A percentile compares a stretch with the other conserved stretches of the same genome.
phyloP scores from a whole-genome alignment of 2,113 vertebrate species.

The Murina feae region DNA sequence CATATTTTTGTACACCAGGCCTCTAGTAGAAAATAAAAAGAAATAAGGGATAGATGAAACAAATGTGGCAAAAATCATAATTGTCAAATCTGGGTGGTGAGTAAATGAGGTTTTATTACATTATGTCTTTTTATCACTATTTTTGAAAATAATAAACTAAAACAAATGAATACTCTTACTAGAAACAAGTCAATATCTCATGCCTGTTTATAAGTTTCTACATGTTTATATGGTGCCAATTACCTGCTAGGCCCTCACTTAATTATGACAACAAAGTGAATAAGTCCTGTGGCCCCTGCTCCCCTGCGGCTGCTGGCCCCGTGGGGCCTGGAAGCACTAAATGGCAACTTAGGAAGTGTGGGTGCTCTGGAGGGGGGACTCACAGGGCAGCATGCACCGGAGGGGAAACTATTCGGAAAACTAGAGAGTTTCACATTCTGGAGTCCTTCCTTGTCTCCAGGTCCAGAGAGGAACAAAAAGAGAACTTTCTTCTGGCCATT shows the following conservation, averaged over 20 bases:
- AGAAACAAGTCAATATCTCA: background rate
- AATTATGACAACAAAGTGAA: background rate
- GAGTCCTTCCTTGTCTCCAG: background rate
- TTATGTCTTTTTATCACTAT: background rate
- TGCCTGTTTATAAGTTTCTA: background rate
- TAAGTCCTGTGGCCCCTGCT: fast-evolving
- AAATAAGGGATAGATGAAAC: background rate
- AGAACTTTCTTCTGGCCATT: background rate
- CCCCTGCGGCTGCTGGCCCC: background rate
- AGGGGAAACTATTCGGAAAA: background rate
- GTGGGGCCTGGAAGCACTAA: background rate
- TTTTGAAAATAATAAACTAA: background rate
- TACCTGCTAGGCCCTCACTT: background rate
- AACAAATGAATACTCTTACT: background rate
- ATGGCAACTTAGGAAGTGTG: background rate
- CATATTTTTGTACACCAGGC: too few species aligned
- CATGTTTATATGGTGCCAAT: background rate
- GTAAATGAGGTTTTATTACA: background rate
- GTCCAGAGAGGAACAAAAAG: background rate
- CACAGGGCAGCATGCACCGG: background rate
- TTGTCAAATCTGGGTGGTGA: background rate
- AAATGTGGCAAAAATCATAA: background rate
- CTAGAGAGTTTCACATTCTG: fast-evolving
- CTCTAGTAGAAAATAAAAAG: background rate
- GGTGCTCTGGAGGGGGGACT: background rate